These are phyloP conservation scores for Embidobia sp. DNA, from an alignment of 2,888 invertebrate genomes.

Conservation along the genomic window DNA sequence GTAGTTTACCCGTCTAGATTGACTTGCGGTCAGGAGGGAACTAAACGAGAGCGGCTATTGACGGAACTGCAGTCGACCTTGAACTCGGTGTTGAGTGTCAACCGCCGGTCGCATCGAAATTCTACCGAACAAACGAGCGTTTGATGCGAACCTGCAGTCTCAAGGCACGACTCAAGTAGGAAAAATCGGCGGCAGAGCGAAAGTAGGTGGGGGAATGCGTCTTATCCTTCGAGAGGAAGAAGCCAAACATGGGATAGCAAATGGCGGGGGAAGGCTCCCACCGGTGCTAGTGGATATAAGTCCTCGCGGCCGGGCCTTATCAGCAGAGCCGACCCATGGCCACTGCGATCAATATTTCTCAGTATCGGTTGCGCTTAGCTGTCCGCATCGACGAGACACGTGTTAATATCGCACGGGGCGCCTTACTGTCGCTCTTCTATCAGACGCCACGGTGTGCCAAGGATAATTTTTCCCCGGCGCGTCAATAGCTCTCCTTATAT, in stretches of 20 bases:
- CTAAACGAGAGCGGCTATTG: slow-evolving; percentile 22
- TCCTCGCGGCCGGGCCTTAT: slow-evolving; percentile 71
- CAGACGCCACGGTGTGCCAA: slow-evolving; percentile 41
- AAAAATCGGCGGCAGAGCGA: slow-evolving; percentile 22
- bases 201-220: slow-evolving; percentile 55
- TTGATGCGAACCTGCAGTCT: slow-evolving; percentile 1
- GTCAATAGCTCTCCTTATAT: slow-evolving; percentile 55
- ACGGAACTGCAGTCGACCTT: slow-evolving; percentile 18
- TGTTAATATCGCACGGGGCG: slow-evolving; percentile 54
- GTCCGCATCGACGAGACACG: slow-evolving; percentile 34
- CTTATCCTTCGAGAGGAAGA: slow-evolving; percentile 78
- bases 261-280: slow-evolving; percentile 77
- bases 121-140: not conserved
- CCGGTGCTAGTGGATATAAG: slow-evolving; percentile 77
- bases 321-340: slow-evolving; percentile 46
- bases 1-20: too few relatives aligned
- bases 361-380: slow-evolving; percentile 60
- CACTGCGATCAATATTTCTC: slow-evolving; percentile 41
- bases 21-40: slow-evolving; percentile 9
- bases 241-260: slow-evolving; percentile 81
- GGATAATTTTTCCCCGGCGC: slow-evolving; percentile 64
- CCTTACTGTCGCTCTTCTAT: slow-evolving; percentile 62
- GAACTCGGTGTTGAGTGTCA: slow-evolving; percentile 7
- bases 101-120: not conserved
- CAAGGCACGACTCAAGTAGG: slow-evolving; percentile 16